phyloP scores from a whole-genome alignment of 2,113 vertebrate genomes.

The Chloropsis cyanopogon region DNA sequence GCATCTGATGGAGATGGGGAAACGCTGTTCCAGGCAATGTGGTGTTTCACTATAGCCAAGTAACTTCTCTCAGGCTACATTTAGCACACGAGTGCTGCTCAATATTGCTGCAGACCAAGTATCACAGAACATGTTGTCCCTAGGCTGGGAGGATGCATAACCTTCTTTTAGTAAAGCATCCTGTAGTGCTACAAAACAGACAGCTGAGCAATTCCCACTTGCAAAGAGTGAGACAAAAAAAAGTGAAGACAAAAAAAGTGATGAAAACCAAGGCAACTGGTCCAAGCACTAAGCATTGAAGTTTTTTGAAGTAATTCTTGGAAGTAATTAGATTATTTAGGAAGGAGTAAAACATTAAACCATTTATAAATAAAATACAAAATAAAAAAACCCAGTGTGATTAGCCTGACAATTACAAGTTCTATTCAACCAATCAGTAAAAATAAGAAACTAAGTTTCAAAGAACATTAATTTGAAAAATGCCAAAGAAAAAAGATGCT shows the following conservation, averaged over 20 bases:
- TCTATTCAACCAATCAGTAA: not conserved
- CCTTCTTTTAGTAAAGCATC: not conserved
- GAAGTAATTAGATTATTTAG: not conserved
- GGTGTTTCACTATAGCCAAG: not conserved
- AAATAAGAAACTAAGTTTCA: not conserved
- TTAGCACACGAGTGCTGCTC: not conserved
- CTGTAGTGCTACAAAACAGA: not conserved
- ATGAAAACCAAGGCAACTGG: not conserved
- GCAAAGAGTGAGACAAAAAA: not conserved
- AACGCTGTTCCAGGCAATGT: fast-evolving
- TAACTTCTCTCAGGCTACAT: not conserved
- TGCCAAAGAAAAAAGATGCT: not conserved
- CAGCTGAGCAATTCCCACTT: not conserved
- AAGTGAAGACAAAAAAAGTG: not conserved
- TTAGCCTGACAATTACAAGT: not conserved
- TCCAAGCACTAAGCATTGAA: not conserved
- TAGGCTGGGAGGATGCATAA: not conserved
- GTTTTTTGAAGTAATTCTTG: not conserved
- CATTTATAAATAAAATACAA: not conserved
- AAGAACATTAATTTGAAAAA: not conserved
- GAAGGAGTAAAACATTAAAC: not conserved
- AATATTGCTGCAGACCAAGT: not conserved
- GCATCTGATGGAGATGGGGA: not conserved
- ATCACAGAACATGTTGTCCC: not conserved
- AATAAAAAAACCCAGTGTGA: not conserved